Evolutionary conservation across 2,888 invertebrate species (phyloP), one percentile per base, ranked within the genome.

Genomic region (Aethes cnicana): DNA sequence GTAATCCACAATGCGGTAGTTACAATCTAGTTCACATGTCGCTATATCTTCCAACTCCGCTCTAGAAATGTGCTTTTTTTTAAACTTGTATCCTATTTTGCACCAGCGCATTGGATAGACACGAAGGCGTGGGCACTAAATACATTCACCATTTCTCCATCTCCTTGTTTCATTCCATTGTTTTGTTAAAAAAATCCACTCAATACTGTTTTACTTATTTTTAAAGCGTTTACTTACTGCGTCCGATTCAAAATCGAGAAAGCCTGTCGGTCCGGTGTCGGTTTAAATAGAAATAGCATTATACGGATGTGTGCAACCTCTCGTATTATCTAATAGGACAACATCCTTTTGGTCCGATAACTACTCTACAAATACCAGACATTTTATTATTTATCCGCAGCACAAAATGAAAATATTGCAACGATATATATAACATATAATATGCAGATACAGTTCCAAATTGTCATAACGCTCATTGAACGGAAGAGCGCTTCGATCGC

Each of bases 111-210:
- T 81, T 78, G 77, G 79, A 71, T 64, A 76, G 69, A 68, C 65
- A 63, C 67, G 68, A 61, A 63, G 68, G 68, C 67, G 23, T 28
- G 36, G 66, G 69, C 68, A 69, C 72, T 73, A n/a, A n/a, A n/a
- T n/a, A 74, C 74, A 76, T 78, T 74, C 77, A 74, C 69, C 74
- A 64, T 78, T 81, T 81, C n/a, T 74, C 72, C 71, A 73, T 76
- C 73, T 73, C 57, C 69, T 70, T 72, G 69, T 68, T 71, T 68
- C 53, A 61, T 60, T 61, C 56, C 56, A 61, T 61, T 62, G 54
- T 56, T 53, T 32, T 49, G 50, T 43, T 32, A 28, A n/a, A n/a
- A n/a, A n/a, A n/a, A 48, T 49, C 37, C 33, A 32, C 36, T 14
- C 11, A 11, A 47, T 12, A n/a, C n/a, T n/a, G n/a, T n/a, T n/a